phyloP scores from a whole-genome alignment of 2,113 vertebrate genomes.

The Vulpes ferrilata region DNA sequence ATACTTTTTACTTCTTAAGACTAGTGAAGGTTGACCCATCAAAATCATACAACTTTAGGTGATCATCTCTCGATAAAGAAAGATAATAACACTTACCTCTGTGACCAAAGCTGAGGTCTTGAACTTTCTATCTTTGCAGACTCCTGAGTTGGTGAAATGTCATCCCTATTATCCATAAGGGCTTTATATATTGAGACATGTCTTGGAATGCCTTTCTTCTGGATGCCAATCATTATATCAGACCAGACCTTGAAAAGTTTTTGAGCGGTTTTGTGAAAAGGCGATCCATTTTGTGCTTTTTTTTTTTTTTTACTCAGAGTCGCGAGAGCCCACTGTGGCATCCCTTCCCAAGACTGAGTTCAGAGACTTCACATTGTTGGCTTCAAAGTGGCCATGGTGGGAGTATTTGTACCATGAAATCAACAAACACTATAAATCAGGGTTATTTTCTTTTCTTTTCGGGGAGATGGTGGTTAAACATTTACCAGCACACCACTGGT shows the following conservation, averaged over 20 bases:
- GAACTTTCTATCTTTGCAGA: slow-evolving; percentile 17
- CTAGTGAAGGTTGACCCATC: not conserved
- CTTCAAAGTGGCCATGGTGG: not conserved
- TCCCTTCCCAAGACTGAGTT: not conserved
- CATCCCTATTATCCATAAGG: not conserved
- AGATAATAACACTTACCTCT: not conserved
- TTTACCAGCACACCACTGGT: not conserved
- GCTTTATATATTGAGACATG: slow-evolving; percentile 4
- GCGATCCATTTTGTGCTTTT: not conserved
- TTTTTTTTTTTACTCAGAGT: not conserved
- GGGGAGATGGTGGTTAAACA: not conserved
- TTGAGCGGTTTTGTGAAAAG: slow-evolving; percentile 3
- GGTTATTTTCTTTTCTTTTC: slow-evolving; percentile 6
- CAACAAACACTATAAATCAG: not conserved
- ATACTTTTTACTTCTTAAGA: slow-evolving; percentile 32
- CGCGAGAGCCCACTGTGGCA: not conserved
- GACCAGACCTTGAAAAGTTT: not conserved
- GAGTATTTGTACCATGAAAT: not conserved
- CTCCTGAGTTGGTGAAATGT: not conserved
- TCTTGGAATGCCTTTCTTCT: slow-evolving; percentile 53
- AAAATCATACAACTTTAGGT: slow-evolving; percentile 34
- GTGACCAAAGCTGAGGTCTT: slow-evolving; percentile 21
- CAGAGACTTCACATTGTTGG: not conserved
- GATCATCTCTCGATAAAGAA: slow-evolving; percentile 4
- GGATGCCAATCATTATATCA: not conserved